phyloP scores from a whole-genome alignment of 2,797 vertebrate genomes.

The Poecilia wingei region DNA sequence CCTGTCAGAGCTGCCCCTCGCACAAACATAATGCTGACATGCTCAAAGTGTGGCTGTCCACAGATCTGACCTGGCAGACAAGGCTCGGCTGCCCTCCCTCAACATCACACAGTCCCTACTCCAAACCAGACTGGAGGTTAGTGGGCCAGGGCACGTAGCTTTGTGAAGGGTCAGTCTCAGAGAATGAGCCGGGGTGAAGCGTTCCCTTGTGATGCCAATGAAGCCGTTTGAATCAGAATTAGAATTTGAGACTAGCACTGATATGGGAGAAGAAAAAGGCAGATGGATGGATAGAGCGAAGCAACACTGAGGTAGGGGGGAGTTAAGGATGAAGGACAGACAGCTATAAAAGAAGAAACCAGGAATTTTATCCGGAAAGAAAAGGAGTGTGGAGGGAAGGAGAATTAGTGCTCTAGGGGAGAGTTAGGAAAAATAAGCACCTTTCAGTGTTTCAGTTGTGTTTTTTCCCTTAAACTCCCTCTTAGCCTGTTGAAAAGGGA shows the following conservation, averaged over 20 bases:
- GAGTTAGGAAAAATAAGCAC: constrained; percentile 42
- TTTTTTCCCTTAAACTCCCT: constrained; percentile 57
- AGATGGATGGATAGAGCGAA: constrained; percentile 37
- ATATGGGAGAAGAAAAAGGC: constrained; percentile 44
- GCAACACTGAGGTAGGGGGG: constrained; percentile 43
- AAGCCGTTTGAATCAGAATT: constrained; percentile 78
- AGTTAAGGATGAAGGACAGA: constrained; percentile 43
- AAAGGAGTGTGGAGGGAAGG: constrained; percentile 36
- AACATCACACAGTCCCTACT: constrained; percentile 60
- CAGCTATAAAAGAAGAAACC: constrained; percentile 38
- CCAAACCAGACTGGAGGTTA: constrained; percentile 68
- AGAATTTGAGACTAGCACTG: constrained; percentile 72
- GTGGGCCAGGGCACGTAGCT: constrained; percentile 66
- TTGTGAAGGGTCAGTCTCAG: constrained; percentile 52
- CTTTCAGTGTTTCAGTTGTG: constrained; percentile 63
- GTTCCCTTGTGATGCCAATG: constrained; percentile 81
- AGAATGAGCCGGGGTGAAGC: constrained; percentile 62
- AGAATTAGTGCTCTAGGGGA: constrained; percentile 45
- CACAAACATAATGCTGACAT: constrained; percentile 50
- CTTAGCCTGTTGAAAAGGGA: constrained; percentile 68
- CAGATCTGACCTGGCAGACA: constrained; percentile 59
- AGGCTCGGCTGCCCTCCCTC: constrained; percentile 54
- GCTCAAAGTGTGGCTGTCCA: constrained; percentile 66
- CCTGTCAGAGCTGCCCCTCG: constrained; percentile 70
- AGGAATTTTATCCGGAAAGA: constrained; percentile 36